Base-by-base conservation (phyloP, 2,888 invertebrate species). In the Glyphotaelius pellucidus region DNA sequence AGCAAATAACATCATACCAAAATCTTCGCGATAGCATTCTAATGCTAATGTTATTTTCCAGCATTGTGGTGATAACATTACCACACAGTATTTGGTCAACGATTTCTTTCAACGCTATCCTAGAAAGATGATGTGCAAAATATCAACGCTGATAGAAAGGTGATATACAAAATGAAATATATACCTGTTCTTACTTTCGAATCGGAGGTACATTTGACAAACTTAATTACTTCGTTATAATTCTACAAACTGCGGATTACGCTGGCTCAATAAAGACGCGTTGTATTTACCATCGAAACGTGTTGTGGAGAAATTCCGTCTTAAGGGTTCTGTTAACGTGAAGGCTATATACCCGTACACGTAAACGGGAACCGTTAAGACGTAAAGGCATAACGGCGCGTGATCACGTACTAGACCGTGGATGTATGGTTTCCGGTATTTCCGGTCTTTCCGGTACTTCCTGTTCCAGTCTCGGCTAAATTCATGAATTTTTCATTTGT, bases 381-480 rank as follows among this genome's bases (percentile, higher is more conserved):
- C 67, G 88, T 32, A 35, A 79, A 79, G 79, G 88, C 88, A 79
- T 79, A 67, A 52, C 79, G 79, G 35, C 35, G 32, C 80, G 79
- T 79, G 88, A 89, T 79, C 88, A 79, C 88, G 88, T 79, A 79
- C 47, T 35, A 25, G 88, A 32, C 88, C 88, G 80, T 80, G 88
- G 79, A 89, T 89, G 88, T 79, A 89, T 89, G 88, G 88, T 79
- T 89, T 89, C 88, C 87, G 87, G 87, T 31, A 52, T 32, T 87
- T 87, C 87, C 88, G 88, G 52, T 52, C 30, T 86, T 67, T 67
- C 25, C 67, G 67, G 67, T 67, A 67, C 67, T 67, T 67, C 67
- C 67, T 25, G 86, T 86, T 47, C 47, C 15, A 30, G 35, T 86
- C 42, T 42, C 42, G 32, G 35, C 83, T 38, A 30, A 86, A 86